Percentiles rank a stretch among this genome's conserved stretches.
phyloP scores from a whole-genome alignment of 2,113 vertebrate genomes.

The Amblyornis subalaris region DNA sequence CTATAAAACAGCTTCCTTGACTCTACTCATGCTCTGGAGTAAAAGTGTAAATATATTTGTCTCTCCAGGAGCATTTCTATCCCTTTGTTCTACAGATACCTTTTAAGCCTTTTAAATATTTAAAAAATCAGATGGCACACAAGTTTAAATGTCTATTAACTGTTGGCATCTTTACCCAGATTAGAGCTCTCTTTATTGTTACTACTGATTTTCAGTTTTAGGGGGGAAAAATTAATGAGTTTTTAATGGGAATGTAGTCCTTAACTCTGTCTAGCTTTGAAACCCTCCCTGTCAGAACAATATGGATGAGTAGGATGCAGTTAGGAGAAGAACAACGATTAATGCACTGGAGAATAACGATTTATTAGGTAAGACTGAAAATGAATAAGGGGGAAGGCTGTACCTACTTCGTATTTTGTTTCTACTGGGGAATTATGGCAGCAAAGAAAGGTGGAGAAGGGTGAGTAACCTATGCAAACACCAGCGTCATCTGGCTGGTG shows the following conservation, averaged over 20 bases:
- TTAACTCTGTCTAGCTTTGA: background rate
- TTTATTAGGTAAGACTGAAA: background rate
- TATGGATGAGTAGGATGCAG: background rate
- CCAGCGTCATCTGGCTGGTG: background rate
- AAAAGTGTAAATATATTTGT: background rate
- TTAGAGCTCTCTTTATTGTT: background rate
- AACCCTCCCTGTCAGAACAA: background rate
- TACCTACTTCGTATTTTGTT: background rate
- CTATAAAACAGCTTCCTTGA: background rate
- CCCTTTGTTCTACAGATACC: background rate
- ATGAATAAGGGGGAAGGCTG: background rate
- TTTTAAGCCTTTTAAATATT: background rate
- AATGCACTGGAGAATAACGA: background rate
- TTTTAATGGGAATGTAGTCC: background rate
- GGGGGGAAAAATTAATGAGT: background rate
- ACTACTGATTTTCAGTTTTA: background rate
- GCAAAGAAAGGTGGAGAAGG: constrained; percentile 18
- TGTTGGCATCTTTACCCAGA: background rate
- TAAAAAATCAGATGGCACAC: background rate
- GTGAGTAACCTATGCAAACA: constrained; percentile 33
- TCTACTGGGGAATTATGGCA: background rate
- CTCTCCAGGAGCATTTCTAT: background rate
- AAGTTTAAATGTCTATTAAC: background rate
- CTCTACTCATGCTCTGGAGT: background rate
- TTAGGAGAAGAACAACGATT: background rate